Evolutionary conservation across 1,140 invertebrate genomes (phyloP), one percentile per base, ranked within the genome.

Genomic region (Elymnias hypermnestra): DNA sequence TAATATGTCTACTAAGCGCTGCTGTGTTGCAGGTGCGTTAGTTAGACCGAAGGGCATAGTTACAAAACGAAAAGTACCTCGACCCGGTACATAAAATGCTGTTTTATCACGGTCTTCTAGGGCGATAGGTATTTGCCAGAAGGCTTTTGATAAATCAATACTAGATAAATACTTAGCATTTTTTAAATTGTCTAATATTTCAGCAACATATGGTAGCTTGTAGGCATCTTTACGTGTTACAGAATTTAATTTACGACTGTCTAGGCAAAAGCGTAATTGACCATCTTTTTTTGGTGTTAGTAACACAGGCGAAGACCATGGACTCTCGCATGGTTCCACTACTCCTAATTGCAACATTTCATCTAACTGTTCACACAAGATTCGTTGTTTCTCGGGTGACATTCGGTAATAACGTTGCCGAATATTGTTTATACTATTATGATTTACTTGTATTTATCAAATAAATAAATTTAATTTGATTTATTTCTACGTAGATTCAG

Each of bases 181-280:
- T 7, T 52, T 29, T 14, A 67, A 13, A 21, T 57, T 63, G 15
- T 66, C 58, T n/a, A 66, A 18, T 7, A 66, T 66, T 28, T 62
- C 56, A 0, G 58, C 45, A 2, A 62, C 36, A 22, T 54, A 58
- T 0, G 49, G 67, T 33, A 53, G 33, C 36, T 10, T 57, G 19
- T 52, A 85, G 2, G 64, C 65, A 40, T 84, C 72, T 12, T 56
- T 54, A 21, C 59, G 69, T 0, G 82, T 75, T 0, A 82, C 35
- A 1, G 63, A 48, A 33, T 83, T 86, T 3, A 84, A 17, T 42
- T 63, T 67, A 1, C 78, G 36, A 14, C 63, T 64, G 31, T 86
- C 76, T 6, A 21, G 6, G 6, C 19, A 21, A 21, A 21, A 21
- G 6, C 19, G 19, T 21, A 6, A 6, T 6, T 21, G 19, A 21